Evolutionary conservation across 2,113 vertebrate genomes (phyloP).

Genomic region (Recurvirostra avosetta): DNA sequence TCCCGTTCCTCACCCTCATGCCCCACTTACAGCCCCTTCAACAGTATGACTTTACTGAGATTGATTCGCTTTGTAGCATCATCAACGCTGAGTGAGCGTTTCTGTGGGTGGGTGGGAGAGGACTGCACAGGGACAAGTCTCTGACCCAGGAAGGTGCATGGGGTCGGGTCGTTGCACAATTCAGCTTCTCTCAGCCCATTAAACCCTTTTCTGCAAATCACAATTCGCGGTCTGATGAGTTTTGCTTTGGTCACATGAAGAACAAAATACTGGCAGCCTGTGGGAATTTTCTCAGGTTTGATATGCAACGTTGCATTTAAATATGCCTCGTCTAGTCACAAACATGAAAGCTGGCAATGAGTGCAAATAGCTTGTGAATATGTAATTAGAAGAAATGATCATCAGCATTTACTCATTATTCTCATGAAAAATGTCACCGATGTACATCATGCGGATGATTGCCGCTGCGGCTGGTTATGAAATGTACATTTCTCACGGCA

Average conservation of each 20-base stretch:
- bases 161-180: fast-evolving
- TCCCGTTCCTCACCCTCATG: not conserved
- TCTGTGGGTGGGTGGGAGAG: not conserved
- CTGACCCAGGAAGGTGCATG: not conserved
- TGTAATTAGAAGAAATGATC: not conserved
- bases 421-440: not conserved
- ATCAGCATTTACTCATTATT: not conserved
- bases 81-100: fast-evolving
- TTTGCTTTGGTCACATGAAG: not conserved
- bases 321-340: not conserved
- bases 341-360: not conserved
- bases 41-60: fast-evolving
- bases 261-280: not conserved
- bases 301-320: not conserved
- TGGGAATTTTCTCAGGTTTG: not conserved
- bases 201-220: not conserved
- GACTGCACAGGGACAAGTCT: not conserved
- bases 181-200: not conserved
- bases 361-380: not conserved
- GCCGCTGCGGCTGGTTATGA: not conserved
- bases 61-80: not conserved
- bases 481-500: fast-evolving
- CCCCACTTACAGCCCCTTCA: too few species aligned
- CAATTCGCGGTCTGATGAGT: not conserved
- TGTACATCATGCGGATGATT: not conserved